Evolutionary conservation across 2,113 vertebrate species (phyloP), one percentile per base, ranked within the genome.

Genomic region (Entosphenus tridentatus): DNA sequence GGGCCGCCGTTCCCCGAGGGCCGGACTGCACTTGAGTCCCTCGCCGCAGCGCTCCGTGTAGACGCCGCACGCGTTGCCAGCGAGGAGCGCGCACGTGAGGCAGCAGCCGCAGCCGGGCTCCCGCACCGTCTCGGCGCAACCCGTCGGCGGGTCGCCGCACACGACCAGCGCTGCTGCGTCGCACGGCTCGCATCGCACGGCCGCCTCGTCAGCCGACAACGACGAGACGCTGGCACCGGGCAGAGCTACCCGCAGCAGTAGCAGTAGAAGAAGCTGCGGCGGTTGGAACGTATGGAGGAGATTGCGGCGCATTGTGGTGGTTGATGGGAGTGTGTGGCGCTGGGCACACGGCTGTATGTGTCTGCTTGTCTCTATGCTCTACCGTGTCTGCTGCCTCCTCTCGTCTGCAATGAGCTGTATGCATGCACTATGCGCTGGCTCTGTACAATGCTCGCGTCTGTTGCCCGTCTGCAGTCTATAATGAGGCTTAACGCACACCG

Each of bases 31-130:
- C 69, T 74, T 78, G 68, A 89, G 79, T 0, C 84, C 84, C 1
- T 81, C 69, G 55, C 86, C 86, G 70, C 89, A 93, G 75, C 84
- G 83, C 71, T 88, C 83, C 3, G 83, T 88, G 80, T 95, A 95
- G 69, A 93, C 81, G 14, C 89, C 89, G 78, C 89, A 95, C 11
- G 77, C 71, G 71, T 82, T 80, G 3, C 87, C 86, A 69, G 71
- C 72, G 0, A 71, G 75, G 68, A 88, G 79, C 58, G 89, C 88
- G 75, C 89, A 95, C 2, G 86, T 88, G 79, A 85, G 57, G 80
- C 89, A 95, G 79, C 89, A 95, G 73, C 89, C 87, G 75, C 89
- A 95, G 73, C 88, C 87, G 1, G 88, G 86, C 70, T 93, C 88
- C 12, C 83, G 84, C 72, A 90, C 86, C 54, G 74, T 74, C 75